Conservation (phyloP, 2,888 invertebrate species). For the Koerneria pararmatus region DNA sequence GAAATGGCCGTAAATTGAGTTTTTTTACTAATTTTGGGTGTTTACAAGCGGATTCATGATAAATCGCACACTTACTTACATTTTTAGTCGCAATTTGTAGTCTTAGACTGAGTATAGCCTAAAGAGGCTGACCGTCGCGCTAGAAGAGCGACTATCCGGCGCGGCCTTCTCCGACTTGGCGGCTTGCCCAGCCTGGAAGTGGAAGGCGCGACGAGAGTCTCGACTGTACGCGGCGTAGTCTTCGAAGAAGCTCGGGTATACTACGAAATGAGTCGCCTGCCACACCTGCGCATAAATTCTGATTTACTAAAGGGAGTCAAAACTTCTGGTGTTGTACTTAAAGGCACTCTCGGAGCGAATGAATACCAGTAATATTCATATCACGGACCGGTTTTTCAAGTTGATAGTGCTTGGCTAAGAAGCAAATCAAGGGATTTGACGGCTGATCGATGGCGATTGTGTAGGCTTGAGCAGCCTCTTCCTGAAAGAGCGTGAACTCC, state of each 20-base stretch:
- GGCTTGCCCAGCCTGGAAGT: background rate
- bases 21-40: too few relatives aligned
- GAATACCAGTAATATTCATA: background rate
- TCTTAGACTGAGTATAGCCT: too few relatives aligned
- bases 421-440: slow-evolving; percentile 79
- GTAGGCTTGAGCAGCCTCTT: slow-evolving; percentile 33
- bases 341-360: background rate
- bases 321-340: too few relatives aligned
- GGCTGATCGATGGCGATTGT: slow-evolving; percentile 84
- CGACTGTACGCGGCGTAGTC: slow-evolving; percentile 20
- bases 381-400: slow-evolving; percentile 64
- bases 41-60: too few relatives aligned
- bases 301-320: too few relatives aligned
- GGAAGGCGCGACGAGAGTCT: background rate
- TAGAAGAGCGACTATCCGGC: too few relatives aligned
- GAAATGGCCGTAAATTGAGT: too few relatives aligned
- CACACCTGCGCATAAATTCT: too few relatives aligned
- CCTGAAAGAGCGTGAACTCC: slow-evolving; percentile 24
- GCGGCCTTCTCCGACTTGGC: too few relatives aligned
- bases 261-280: slow-evolving; percentile 82
- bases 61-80: too few relatives aligned
- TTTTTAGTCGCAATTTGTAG: too few relatives aligned
- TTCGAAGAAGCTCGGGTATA: slow-evolving; percentile 78
- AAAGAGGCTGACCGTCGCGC: too few relatives aligned
- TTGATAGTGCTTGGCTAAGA: slow-evolving; percentile 79